Conservation (phyloP, 2,797 vertebrate species). For the Hydrophis major region DNA sequence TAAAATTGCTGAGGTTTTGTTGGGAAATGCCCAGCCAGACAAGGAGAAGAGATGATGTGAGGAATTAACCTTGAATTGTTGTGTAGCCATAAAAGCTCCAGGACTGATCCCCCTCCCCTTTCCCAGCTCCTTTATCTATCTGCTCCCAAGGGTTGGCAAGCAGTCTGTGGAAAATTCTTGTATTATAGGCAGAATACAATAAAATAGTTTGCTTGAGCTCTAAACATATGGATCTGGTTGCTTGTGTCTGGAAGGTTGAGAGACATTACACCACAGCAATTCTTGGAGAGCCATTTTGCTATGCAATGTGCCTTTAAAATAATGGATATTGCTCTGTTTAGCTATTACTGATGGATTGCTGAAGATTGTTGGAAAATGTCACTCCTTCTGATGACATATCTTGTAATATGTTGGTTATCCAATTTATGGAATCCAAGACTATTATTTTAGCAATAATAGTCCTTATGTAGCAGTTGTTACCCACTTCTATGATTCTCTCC, state of each 20-base stretch:
- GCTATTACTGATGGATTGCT: neutral
- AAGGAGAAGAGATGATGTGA: neutral
- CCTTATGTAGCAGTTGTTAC: slow-evolving; percentile 42
- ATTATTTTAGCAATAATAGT: slow-evolving; percentile 17
- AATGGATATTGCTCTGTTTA: neutral
- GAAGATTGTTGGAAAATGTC: neutral
- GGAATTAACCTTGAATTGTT: neutral
- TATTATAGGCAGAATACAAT: neutral
- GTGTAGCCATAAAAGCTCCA: neutral
- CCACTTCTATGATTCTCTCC: slow-evolving; percentile 7
- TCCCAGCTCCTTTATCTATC: neutral
- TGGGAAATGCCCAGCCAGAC: neutral
- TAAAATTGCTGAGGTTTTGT: neutral
- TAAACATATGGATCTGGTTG: neutral
- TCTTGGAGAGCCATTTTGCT: neutral
- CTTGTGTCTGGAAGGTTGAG: neutral
- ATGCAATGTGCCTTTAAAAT: neutral
- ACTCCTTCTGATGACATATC: neutral
- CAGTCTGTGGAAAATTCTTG: neutral
- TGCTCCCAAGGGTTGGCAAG: neutral
- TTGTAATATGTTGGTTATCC: neutral
- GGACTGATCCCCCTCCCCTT: neutral
- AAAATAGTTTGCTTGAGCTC: neutral
- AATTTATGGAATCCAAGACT: neutral
- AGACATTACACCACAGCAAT: neutral